Evolutionary conservation across 2,113 vertebrate species (phyloP).

Genomic region (Heterochromis multidens): DNA sequence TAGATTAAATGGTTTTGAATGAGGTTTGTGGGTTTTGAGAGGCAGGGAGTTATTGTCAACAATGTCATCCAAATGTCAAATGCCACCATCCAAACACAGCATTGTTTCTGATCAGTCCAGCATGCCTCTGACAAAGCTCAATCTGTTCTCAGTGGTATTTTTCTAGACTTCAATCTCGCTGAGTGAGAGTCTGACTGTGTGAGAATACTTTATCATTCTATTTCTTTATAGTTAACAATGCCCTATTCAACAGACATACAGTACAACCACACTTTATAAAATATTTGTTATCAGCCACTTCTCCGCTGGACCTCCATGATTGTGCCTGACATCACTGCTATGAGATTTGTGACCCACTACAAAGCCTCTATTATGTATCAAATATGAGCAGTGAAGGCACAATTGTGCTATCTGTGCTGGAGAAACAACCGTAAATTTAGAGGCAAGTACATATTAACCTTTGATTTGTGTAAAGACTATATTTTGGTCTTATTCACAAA

Average conservation of each 20-base stretch:
- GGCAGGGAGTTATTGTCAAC: not conserved
- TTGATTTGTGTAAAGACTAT: not conserved
- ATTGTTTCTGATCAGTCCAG: not conserved
- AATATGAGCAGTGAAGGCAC: not conserved
- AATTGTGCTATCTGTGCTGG: not conserved
- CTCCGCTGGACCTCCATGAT: not conserved
- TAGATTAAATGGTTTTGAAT: not conserved
- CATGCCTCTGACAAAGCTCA: not conserved
- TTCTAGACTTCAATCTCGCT: not conserved
- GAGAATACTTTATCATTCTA: not conserved
- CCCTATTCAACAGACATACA: not conserved
- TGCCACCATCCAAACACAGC: not conserved
- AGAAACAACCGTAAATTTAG: not conserved
- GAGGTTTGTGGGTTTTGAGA: not conserved
- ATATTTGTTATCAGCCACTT: not conserved
- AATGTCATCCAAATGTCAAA: constrained; percentile 27
- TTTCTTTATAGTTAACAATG: not conserved
- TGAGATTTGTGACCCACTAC: not conserved
- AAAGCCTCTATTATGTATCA: constrained; percentile 8
- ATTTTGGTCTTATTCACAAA: not conserved
- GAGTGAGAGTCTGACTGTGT: not conserved
- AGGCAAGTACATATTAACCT: not conserved
- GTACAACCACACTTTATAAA: not conserved
- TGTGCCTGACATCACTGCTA: not conserved
- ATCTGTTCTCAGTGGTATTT: not conserved